Evolutionary conservation across 2,888 invertebrate genomes (phyloP).

Genomic region (Drepana falcataria): DNA sequence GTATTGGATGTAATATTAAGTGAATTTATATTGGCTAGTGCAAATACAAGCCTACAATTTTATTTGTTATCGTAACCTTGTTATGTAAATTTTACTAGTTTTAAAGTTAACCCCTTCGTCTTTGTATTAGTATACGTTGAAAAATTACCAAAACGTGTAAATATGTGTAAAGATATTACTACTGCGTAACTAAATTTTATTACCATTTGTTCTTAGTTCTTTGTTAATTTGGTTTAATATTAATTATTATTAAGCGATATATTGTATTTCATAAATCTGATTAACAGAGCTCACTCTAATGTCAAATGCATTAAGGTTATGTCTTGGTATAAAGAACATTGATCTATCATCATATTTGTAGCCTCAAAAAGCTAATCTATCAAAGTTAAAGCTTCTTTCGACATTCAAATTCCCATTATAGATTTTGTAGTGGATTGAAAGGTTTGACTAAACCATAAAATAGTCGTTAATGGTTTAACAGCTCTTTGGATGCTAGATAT

Average conservation of each 20-base stretch:
- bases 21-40: slow-evolving; percentile 43
- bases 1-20: slow-evolving; percentile 27
- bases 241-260: slow-evolving; percentile 42
- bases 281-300: background rate
- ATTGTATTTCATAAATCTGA: slow-evolving; percentile 11
- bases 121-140: slow-evolving; percentile 74
- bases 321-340: no score
- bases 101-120: slow-evolving; percentile 59
- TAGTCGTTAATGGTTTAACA: no score
- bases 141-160: slow-evolving; percentile 73
- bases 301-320: background rate
- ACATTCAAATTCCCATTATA: no score
- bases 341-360: no score
- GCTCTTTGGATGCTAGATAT: no score
- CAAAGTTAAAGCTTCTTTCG: no score
- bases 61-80: slow-evolving; percentile 61
- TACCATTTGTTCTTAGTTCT: slow-evolving; percentile 77
- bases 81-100: slow-evolving; percentile 62
- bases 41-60: slow-evolving; percentile 51
- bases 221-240: slow-evolving; percentile 74
- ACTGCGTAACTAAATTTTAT: slow-evolving; percentile 72
- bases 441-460: no score
- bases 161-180: slow-evolving; percentile 78
- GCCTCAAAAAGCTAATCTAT: no score
- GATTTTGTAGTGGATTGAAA: no score